A percentile compares a stretch with the other conserved stretches of the same genome.
Evolutionary conservation across 2,888 invertebrate genomes (phyloP).

Genomic region (Chydorus sphaericus): DNA sequence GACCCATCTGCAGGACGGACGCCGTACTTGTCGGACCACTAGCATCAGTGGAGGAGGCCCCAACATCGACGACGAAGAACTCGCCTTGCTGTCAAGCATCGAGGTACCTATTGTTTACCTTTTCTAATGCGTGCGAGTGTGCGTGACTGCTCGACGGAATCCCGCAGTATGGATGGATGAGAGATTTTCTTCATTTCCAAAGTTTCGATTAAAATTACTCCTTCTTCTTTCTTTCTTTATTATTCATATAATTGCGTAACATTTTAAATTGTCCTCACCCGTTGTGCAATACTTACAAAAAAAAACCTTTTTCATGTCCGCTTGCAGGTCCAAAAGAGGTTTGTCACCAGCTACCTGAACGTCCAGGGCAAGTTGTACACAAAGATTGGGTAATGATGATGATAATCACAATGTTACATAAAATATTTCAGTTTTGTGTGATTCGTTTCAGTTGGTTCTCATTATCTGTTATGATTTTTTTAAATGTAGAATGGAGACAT

Average conservation of each 20-base stretch:
- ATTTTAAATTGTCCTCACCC: constrained; percentile 22
- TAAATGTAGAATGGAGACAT: constrained; percentile 68
- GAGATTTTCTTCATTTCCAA: too few relatives aligned
- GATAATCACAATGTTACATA: too few relatives aligned
- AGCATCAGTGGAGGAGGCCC: constrained; percentile 25
- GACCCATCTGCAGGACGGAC: constrained; percentile 64
- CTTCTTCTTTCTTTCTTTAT: not conserved
- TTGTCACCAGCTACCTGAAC: constrained; percentile 76
- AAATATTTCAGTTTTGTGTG: too few relatives aligned
- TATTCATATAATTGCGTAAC: not conserved
- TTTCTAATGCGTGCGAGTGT: too few relatives aligned
- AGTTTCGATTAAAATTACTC: too few relatives aligned
- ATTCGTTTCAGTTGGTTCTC: too few relatives aligned
- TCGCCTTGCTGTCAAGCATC: constrained; percentile 53
- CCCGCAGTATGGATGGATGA: too few relatives aligned
- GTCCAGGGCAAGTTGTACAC: constrained; percentile 87
- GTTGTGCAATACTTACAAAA: too few relatives aligned
- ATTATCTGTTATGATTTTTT: too few relatives aligned
- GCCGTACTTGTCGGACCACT: constrained; percentile 44
- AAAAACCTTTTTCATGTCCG: too few relatives aligned
- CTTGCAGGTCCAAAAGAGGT: constrained; percentile 73
- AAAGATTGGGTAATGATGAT: constrained; percentile 88
- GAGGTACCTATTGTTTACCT: too few relatives aligned
- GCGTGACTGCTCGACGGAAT: too few relatives aligned
- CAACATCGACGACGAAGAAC: constrained; percentile 35